Conservation (phyloP, 2,888 invertebrate genomes). For the Stramonita haemastoma region DNA sequence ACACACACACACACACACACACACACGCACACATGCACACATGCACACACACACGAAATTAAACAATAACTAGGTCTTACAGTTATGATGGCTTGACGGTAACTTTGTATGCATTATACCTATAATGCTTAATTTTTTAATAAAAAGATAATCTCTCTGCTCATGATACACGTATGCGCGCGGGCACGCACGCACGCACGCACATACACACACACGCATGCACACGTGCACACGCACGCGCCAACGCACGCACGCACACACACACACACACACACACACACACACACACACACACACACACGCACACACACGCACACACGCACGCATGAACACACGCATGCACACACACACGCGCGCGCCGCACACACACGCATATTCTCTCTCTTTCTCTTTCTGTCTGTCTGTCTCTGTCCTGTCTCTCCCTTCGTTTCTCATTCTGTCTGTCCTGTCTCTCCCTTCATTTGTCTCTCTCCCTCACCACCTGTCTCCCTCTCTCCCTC, state of each 20-base stretch:
- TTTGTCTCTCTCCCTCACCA: too few species aligned
- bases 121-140: too few species aligned
- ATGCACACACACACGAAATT: background rate
- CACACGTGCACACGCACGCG: conserved; percentile 15
- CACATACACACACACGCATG: background rate
- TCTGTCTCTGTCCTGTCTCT: background rate
- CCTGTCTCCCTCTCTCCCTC: too few species aligned
- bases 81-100: too few species aligned
- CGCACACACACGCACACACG: background rate
- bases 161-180: too few species aligned
- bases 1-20: background rate
- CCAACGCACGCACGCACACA: background rate
- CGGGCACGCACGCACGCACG: background rate
- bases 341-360: background rate
- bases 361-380: background rate
- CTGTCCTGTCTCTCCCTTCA: too few species aligned
- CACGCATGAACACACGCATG: background rate
- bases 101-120: too few species aligned
- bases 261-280: background rate
- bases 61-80: too few species aligned
- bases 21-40: background rate
- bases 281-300: background rate
- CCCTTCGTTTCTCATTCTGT: background rate
- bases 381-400: too few species aligned
- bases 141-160: too few species aligned